A percentile compares a stretch with the other conserved stretches of the same genome.
These are phyloP conservation scores for Scaptodrosophila lebanonensis DNA, from an alignment of 1,140 invertebrate species.

Conservation along the genomic window DNA sequence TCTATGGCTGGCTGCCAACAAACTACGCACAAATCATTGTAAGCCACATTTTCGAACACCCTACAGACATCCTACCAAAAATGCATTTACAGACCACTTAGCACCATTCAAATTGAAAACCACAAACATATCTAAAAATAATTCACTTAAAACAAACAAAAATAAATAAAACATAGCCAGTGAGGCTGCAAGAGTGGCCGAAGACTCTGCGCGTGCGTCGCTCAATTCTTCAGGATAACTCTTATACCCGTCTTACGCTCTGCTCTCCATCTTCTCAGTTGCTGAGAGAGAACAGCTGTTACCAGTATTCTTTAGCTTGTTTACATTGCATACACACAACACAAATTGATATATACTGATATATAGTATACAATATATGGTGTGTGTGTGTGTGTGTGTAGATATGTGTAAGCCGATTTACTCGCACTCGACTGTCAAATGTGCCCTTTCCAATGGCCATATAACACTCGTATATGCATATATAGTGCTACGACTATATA, in stretches of 20 bases:
- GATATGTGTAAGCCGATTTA: conserved; percentile 48
- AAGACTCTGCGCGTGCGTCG: conserved; percentile 33
- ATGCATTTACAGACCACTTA: not conserved
- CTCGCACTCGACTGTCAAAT: conserved; percentile 11
- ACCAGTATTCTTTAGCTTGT: conserved; percentile 48
- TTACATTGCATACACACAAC: conserved; percentile 51
- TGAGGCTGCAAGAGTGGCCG: not conserved
- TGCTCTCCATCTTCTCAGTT: no score
- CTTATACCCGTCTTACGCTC: conserved; percentile 37
- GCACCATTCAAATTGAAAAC: conserved; percentile 2
- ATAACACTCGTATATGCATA: no score
- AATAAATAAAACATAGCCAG: conserved; percentile 38
- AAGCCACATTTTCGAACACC: not conserved
- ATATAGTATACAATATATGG: no score
- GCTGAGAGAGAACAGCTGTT: conserved; percentile 9
- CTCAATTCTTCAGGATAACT: conserved; percentile 14
- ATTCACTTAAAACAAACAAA: conserved; percentile 43
- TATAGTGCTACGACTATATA: no score
- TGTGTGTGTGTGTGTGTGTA: no score
- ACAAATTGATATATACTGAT: not conserved
- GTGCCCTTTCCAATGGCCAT: no score
- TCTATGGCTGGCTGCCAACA: no score
- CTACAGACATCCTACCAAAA: not conserved
- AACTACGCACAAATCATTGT: no score
- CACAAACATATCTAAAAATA: conserved; percentile 46